Evolutionary conservation across 35 echinoderm and acorn worm genomes (phyloP), one percentile per base, ranked within the genome.

Genomic region (Heliocidaris tuberculata): DNA sequence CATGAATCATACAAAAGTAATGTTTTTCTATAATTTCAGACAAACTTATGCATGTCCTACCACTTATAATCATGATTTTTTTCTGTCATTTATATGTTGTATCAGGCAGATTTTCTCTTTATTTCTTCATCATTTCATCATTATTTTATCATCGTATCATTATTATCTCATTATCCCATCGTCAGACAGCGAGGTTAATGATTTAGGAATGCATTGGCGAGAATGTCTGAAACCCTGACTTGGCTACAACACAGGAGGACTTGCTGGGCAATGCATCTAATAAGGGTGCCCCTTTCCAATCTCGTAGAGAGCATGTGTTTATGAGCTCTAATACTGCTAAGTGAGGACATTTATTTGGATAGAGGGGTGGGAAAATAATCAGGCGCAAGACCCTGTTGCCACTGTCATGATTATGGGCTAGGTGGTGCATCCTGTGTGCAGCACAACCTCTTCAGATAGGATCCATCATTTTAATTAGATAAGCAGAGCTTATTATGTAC

Each of bases 331-430:
- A 78, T 32, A 48, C 87, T 89, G 87, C 31, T 48, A 89, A 89
- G 91, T 89, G 87, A 59, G 91, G 91, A 59, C 91, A 93, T 93
- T 93, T 93, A 93, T 93, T 93, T 93, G 87, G 87, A 89, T 89
- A 89, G 87, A 89, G 32, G 87, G 91, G 48, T 93, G 91, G n/a
- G 48, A 93, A 93, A 93, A 93, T 59, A 93, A 93, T 93, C 91
- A 93, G 48, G 32, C 12, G 31, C 19, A 78, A 78, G 65, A 19
- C 21, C 1, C 65, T 78, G 65, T 78, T 78, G 65, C 65, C 65
- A 78, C 27, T 78, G 65, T 2, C 21, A 4, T 24, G 4, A 78
- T 78, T 78, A 78, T 27, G 27, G 21, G 8, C 21, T 78, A 78
- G 65, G 27, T n/a, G 21, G 65, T 78, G 21, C 65, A 21, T 78